Evolutionary conservation across 2,113 vertebrate genomes (phyloP).

Genomic region (Verasper variegatus): DNA sequence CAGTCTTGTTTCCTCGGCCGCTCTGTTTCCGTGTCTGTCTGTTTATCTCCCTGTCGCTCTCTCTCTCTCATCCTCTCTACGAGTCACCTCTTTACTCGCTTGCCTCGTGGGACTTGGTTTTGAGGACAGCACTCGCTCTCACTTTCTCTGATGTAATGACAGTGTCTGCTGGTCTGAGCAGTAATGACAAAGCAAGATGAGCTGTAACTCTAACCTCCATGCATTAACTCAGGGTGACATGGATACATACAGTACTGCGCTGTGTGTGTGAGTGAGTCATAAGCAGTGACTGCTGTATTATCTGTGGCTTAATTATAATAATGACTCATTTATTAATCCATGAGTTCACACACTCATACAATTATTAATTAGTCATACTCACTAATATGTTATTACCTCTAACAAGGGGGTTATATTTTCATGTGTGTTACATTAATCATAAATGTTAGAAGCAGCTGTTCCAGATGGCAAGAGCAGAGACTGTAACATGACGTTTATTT

Average conservation of each 20-base stretch:
- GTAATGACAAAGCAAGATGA: conserved; percentile 30
- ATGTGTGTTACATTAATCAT: too few species aligned
- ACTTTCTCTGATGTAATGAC: conserved; percentile 1
- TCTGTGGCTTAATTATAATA: conserved; percentile 1
- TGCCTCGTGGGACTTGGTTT: conserved; percentile 20
- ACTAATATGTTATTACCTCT: too few species aligned
- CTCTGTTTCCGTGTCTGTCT: conserved; percentile 23
- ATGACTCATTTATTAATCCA: neutral
- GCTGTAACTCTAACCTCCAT: conserved; percentile 16
- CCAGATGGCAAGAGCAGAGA: too few species aligned
- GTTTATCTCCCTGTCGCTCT: conserved; percentile 30
- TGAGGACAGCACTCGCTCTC: conserved; percentile 12
- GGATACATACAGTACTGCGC: neutral
- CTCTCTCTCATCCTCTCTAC: conserved; percentile 11
- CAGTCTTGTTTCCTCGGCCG: conserved; percentile 20
- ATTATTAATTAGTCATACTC: neutral
- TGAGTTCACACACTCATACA: neutral
- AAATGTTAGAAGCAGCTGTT: too few species aligned
- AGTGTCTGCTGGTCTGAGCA: conserved; percentile 5
- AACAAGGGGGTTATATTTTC: too few species aligned
- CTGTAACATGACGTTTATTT: too few species aligned
- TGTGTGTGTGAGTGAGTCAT: neutral
- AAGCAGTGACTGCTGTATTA: neutral
- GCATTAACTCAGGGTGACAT: neutral
- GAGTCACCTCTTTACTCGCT: conserved; percentile 5